Conservation (phyloP, 2,113 vertebrate species). For the Saimiri boliviensis region DNA sequence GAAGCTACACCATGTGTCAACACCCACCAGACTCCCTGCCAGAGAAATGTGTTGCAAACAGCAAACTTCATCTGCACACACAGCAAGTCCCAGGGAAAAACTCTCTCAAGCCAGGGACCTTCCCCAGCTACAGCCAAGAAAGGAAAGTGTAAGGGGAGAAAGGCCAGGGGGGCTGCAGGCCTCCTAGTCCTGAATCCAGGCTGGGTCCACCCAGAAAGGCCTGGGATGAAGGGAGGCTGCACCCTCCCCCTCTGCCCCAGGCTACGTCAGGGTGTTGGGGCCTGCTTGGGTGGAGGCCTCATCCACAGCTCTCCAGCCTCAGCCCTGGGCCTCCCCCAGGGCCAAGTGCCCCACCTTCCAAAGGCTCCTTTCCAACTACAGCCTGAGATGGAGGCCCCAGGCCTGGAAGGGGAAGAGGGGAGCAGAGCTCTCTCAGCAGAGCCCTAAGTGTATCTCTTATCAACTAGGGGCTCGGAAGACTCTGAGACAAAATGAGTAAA, state of each 20-base stretch:
- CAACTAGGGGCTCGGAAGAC: not conserved
- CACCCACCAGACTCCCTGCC: conserved; percentile 68
- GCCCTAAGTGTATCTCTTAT: not conserved
- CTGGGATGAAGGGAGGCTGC: not conserved
- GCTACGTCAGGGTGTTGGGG: not conserved
- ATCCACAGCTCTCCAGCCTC: not conserved
- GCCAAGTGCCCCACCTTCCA: not conserved
- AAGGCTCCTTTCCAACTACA: not conserved
- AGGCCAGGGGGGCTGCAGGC: conserved; percentile 42
- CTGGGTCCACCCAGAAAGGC: not conserved
- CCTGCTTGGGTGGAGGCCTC: not conserved
- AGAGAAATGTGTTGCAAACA: conserved; percentile 65
- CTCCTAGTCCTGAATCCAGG: not conserved
- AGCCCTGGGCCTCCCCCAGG: not conserved
- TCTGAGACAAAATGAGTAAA: not conserved
- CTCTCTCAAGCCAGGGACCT: not conserved
- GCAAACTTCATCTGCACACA: conserved; percentile 66
- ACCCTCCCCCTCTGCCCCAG: not conserved
- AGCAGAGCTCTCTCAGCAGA: not conserved
- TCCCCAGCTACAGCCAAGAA: not conserved
- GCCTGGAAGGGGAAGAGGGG: not conserved
- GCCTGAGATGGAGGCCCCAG: not conserved
- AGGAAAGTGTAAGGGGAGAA: not conserved
- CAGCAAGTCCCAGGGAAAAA: not conserved
- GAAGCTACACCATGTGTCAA: conserved; percentile 78